Evolutionary conservation across 2,888 invertebrate species (phyloP).

Genomic region (Achlya flavicornis): DNA sequence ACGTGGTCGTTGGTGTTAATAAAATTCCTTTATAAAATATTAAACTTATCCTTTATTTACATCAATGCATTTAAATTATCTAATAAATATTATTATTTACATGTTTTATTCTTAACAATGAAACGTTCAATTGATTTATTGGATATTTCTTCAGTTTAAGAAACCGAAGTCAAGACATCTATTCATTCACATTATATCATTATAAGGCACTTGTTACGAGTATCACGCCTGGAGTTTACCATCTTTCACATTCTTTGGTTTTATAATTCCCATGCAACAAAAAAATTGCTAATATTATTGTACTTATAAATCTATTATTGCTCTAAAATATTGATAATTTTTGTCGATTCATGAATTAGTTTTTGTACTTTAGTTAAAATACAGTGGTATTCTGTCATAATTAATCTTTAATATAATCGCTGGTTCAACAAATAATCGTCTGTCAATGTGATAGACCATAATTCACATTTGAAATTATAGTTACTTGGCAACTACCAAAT

Average conservation of each 20-base stretch:
- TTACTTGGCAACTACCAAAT: neutral
- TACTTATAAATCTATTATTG: neutral
- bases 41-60: neutral
- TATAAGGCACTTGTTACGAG: neutral
- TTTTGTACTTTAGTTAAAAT: too few relatives aligned
- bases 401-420: too few relatives aligned
- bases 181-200: neutral
- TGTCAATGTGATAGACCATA: neutral
- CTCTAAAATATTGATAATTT: too few relatives aligned
- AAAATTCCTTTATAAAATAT: neutral
- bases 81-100: slow-evolving; percentile 5
- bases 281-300: neutral
- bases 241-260: slow-evolving; percentile 6
- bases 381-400: too few relatives aligned
- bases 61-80: neutral
- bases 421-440: too few relatives aligned
- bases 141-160: neutral
- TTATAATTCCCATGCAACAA: neutral
- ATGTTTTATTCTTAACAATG: neutral
- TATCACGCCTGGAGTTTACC: neutral
- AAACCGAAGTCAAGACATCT: neutral
- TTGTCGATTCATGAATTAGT: too few relatives aligned
- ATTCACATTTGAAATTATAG: neutral
- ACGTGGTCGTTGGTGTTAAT: neutral
- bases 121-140: neutral